Evolutionary conservation across 2,888 invertebrate species (phyloP).

Genomic region (Ametastegia equiseti): DNA sequence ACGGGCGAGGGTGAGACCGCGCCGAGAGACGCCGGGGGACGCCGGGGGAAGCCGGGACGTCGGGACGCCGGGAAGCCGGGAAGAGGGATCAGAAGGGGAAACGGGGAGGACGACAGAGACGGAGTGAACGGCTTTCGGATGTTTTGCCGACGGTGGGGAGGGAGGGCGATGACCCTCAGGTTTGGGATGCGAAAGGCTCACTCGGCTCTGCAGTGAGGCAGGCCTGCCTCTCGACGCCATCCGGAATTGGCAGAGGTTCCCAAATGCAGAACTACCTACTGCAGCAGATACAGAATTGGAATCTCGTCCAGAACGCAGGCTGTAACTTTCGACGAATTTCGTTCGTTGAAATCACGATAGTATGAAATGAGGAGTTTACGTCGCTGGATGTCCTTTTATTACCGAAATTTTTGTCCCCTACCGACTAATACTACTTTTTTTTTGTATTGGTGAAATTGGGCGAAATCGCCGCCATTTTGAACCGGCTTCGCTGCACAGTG

Average conservation of each 20-base stretch:
- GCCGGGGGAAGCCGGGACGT: neutral
- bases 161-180: conserved; percentile 56
- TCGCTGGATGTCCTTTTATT: too few relatives aligned
- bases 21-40: conserved; percentile 44
- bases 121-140: conserved; percentile 49
- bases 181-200: conserved; percentile 70
- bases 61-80: conserved; percentile 40
- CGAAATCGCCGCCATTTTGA: neutral
- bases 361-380: too few relatives aligned
- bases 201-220: conserved; percentile 73
- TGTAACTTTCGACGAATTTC: too few relatives aligned
- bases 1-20: conserved; percentile 30
- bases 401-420: too few relatives aligned
- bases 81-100: too few relatives aligned
- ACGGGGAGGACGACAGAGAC: conserved; percentile 49
- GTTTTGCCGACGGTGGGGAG: conserved; percentile 48
- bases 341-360: too few relatives aligned
- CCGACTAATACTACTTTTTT: too few relatives aligned
- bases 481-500: neutral
- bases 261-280: too few relatives aligned
- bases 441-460: too few relatives aligned
- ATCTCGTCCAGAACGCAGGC: too few relatives aligned
- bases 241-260: conserved; percentile 55
- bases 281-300: too few relatives aligned
- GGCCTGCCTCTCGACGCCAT: conserved; percentile 67